Evolutionary conservation across 1,140 invertebrate genomes (phyloP).

Genomic region (Bombus pascuorum): DNA sequence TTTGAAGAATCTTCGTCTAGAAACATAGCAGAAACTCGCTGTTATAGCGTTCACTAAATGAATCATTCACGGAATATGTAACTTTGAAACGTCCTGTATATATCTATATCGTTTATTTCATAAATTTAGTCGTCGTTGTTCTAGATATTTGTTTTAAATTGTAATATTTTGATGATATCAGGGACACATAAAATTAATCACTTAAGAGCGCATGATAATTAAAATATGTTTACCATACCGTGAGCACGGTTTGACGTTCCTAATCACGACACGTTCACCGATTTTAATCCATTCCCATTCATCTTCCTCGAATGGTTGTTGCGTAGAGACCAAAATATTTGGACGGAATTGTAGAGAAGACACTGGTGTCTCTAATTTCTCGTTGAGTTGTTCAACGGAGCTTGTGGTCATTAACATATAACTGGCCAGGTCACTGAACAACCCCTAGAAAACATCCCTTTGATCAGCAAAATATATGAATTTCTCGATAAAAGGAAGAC

Average conservation of each 20-base stretch:
- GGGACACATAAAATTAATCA: no score
- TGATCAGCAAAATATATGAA: background rate
- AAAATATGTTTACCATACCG: slow-evolving; percentile 65
- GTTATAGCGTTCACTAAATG: no score
- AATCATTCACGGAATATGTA: no score
- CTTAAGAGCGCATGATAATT: no score
- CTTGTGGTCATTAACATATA: slow-evolving; percentile 79
- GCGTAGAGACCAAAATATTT: slow-evolving; percentile 80
- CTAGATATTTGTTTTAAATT: no score
- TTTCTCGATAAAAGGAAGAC: no score
- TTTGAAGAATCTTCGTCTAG: no score
- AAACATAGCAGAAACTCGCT: no score
- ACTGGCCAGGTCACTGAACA: slow-evolving; percentile 79
- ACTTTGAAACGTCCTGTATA: no score
- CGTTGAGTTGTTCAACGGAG: slow-evolving; percentile 79
- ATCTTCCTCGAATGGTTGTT: slow-evolving; percentile 80
- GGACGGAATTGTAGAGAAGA: slow-evolving; percentile 80
- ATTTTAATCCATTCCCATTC: slow-evolving; percentile 82
- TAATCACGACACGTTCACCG: slow-evolving; percentile 73
- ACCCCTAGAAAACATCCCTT: slow-evolving; percentile 70
- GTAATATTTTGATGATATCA: no score
- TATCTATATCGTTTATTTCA: no score
- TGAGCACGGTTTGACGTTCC: slow-evolving; percentile 78
- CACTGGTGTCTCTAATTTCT: slow-evolving; percentile 70
- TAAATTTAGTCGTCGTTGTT: no score